Percentiles rank a stretch among this genome's conserved stretches.
These are phyloP conservation scores for Antigone vipio DNA, from an alignment of 2,113 vertebrate genomes.

Conservation along the genomic window DNA sequence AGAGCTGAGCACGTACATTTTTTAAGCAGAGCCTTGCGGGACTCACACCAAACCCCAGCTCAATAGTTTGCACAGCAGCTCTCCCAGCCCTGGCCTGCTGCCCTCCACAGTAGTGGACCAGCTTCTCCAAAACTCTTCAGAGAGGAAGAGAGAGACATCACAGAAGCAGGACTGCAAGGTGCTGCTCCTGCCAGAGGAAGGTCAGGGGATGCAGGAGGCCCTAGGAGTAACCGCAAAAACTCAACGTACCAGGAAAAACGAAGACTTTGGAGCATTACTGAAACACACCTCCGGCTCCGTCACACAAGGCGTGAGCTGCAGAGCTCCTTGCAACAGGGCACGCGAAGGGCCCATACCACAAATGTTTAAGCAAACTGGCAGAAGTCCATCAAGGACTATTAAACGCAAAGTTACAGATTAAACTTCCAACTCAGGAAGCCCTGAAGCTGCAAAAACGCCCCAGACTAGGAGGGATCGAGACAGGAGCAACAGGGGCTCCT, in stretches of 20 bases:
- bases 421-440: neutral
- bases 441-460: neutral
- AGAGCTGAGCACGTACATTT: neutral
- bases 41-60: neutral
- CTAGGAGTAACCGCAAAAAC: neutral
- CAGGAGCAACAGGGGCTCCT: rapidly evolving
- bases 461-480: neutral
- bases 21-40: neutral
- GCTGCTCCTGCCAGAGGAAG: neutral
- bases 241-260: rapidly evolving
- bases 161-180: neutral
- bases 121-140: neutral
- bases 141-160: neutral
- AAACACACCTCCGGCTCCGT: neutral
- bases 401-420: neutral
- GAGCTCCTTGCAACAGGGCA: neutral
- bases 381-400: neutral
- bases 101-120: neutral
- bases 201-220: neutral
- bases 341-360: rapidly evolving
- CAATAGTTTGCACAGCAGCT: neutral
- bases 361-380: neutral
- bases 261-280: neutral
- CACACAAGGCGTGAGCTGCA: neutral
- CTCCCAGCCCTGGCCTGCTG: neutral